Conservation (phyloP, 1,140 invertebrate genomes). For the Helicorthomorpha holstii region DNA sequence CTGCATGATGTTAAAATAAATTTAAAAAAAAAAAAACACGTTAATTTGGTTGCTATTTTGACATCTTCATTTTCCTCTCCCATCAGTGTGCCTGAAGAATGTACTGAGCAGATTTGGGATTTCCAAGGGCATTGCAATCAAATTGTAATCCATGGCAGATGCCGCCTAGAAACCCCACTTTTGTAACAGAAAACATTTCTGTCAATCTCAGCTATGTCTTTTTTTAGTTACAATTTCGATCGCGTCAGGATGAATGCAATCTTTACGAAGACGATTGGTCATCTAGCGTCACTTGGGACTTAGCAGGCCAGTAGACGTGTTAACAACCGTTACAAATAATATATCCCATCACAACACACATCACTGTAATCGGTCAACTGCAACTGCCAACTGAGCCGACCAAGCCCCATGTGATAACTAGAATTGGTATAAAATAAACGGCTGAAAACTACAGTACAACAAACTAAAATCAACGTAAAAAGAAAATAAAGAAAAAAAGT, state of each 20-base stretch:
- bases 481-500: too few relatives aligned
- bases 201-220: background rate
- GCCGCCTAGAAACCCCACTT: constrained; percentile 14
- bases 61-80: too few relatives aligned
- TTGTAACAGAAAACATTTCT: constrained; percentile 3
- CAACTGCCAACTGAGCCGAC: constrained; percentile 36
- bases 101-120: constrained; percentile 14
- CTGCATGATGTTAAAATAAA: too few relatives aligned
- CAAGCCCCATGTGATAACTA: constrained; percentile 51
- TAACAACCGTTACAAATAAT: constrained; percentile 8
- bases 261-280: background rate
- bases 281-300: constrained; percentile 17
- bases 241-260: background rate
- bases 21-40: too few relatives aligned
- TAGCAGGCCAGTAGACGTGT: constrained; percentile 19
- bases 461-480: too few relatives aligned
- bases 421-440: too few relatives aligned
- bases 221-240: too few relatives aligned
- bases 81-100: too few relatives aligned
- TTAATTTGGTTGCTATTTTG: too few relatives aligned
- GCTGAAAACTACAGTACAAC: too few relatives aligned
- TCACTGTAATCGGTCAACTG: constrained; percentile 50
- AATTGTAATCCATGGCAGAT: constrained; percentile 12
- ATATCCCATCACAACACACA: constrained; percentile 37
- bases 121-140: constrained; percentile 14